A percentile compares a stretch with the other conserved stretches of the same genome.
Evolutionary conservation across 2,888 invertebrate species (phyloP).

Genomic region (Latrodectus elegans): DNA sequence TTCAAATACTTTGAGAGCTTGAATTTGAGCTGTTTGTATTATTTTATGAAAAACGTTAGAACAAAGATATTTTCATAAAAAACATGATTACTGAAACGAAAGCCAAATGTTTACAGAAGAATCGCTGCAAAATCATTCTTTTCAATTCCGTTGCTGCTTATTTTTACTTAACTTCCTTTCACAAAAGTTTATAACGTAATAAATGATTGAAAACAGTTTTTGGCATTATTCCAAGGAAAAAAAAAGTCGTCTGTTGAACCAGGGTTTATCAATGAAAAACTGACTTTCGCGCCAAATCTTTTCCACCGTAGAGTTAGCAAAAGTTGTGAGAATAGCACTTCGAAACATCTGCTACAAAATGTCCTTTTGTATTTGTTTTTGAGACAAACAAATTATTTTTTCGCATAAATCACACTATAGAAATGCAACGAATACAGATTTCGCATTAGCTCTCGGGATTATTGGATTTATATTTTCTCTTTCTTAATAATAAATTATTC

Average conservation of each 20-base stretch:
- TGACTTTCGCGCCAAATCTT: slow-evolving; percentile 20
- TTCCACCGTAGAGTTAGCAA: slow-evolving; percentile 20
- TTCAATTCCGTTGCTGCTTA: too few species aligned
- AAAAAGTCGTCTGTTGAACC: slow-evolving; percentile 12
- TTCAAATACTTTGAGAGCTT: too few species aligned
- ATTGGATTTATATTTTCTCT: background rate
- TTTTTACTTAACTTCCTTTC: too few species aligned
- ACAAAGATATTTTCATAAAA: too few species aligned
- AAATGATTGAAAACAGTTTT: slow-evolving; percentile 45
- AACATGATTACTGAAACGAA: slow-evolving; percentile 26
- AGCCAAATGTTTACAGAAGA: slow-evolving; percentile 41
- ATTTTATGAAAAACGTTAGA: too few species aligned
- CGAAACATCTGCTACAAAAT: slow-evolving; percentile 50
- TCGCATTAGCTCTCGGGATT: background rate
- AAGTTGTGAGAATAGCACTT: slow-evolving; percentile 41
- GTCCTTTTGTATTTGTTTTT: slow-evolving; percentile 37
- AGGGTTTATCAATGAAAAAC: slow-evolving; percentile 4
- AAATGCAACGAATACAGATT: slow-evolving; percentile 34
- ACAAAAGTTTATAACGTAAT: slow-evolving; percentile 42
- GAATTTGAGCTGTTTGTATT: too few species aligned
- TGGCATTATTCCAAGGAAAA: slow-evolving; percentile 49
- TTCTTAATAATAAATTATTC: too few species aligned
- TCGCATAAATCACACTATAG: background rate
- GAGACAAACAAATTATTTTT: slow-evolving; percentile 22
- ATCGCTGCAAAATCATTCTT: too few species aligned